Conservation (phyloP, 1,140 invertebrate genomes). For the Euwallacea similis region DNA sequence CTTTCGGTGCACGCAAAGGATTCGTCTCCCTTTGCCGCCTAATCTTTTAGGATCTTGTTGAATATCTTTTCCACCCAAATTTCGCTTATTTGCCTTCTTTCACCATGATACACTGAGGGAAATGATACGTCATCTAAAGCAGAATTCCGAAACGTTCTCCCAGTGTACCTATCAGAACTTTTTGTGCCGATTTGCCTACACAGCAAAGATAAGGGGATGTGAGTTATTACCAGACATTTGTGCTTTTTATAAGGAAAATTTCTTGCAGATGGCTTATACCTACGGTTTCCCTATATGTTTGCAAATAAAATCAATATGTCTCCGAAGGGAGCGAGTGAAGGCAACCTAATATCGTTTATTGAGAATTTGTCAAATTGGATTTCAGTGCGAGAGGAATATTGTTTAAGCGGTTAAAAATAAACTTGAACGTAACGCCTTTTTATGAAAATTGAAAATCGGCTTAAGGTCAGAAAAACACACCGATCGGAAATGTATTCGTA, state of each 20-base stretch:
- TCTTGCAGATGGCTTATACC: neutral
- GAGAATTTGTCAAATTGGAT: neutral
- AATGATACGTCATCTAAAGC: neutral
- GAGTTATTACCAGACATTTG: conserved; percentile 28
- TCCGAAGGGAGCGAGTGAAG: neutral
- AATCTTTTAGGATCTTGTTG: conserved; percentile 35
- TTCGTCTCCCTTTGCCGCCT: conserved; percentile 22
- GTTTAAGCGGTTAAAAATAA: too few relatives aligned
- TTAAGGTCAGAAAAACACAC: too few relatives aligned
- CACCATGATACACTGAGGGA: conserved; percentile 15
- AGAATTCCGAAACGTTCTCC: neutral
- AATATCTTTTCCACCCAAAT: conserved; percentile 26
- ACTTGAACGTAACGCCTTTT: too few relatives aligned
- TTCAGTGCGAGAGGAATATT: too few relatives aligned
- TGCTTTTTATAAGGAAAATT: conserved; percentile 11
- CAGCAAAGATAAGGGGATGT: conserved; percentile 17
- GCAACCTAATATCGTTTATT: neutral
- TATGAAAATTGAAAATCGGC: too few relatives aligned
- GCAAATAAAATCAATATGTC: neutral
- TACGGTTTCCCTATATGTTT: neutral
- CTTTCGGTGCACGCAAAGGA: conserved; percentile 25
- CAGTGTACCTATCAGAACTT: conserved; percentile 14
- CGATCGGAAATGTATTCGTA: too few relatives aligned
- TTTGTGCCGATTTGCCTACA: conserved; percentile 29
- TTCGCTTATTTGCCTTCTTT: conserved; percentile 11